Evolutionary conservation across 2,113 vertebrate genomes (phyloP).

Genomic region (Megaceryle torquata): DNA sequence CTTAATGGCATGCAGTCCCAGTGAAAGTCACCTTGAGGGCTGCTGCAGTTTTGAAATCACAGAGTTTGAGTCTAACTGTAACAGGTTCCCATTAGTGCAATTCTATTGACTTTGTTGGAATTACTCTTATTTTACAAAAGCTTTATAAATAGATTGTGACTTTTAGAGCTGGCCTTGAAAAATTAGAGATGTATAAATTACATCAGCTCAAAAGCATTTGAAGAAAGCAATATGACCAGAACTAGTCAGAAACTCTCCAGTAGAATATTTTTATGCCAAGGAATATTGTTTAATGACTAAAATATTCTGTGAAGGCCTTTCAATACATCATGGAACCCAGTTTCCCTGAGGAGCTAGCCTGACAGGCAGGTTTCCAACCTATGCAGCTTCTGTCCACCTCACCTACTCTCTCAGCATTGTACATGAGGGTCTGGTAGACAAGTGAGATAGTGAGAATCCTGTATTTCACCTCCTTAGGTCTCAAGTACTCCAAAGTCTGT

Average conservation of each 20-base stretch:
- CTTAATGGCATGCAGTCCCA: neutral
- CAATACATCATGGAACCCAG: neutral
- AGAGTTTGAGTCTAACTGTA: neutral
- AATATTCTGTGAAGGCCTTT: neutral
- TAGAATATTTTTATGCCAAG: neutral
- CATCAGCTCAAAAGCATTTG: neutral
- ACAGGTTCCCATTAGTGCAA: neutral
- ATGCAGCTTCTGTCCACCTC: neutral
- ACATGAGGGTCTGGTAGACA: neutral
- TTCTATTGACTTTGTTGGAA: neutral
- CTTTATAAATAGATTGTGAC: neutral
- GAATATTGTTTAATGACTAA: neutral
- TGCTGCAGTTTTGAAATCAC: neutral
- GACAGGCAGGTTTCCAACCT: neutral
- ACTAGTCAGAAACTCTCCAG: neutral
- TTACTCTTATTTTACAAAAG: neutral
- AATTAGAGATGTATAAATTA: neutral
- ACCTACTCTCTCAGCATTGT: neutral
- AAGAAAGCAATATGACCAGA: neutral
- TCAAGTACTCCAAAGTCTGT: neutral
- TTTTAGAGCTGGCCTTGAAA: neutral
- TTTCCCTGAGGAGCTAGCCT: neutral
- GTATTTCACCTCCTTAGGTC: neutral
- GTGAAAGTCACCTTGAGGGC: neutral
- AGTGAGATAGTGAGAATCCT: neutral